Conservation (phyloP, 2,888 invertebrate species). For the Lagria hirta region DNA sequence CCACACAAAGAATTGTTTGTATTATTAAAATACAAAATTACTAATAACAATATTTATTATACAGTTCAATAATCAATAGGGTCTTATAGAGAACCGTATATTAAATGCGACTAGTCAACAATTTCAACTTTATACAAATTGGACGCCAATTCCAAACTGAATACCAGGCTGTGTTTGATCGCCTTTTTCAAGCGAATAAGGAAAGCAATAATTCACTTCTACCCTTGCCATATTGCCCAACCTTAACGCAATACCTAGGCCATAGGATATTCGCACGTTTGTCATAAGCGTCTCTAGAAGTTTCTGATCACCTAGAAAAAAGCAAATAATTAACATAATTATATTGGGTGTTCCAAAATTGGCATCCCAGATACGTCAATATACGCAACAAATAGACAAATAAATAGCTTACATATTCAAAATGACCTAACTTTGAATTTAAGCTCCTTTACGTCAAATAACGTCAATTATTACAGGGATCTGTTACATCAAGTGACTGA, state of each 20-base stretch:
- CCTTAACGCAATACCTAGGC: conserved; percentile 81
- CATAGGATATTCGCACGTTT: conserved; percentile 72
- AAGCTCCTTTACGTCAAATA: no score
- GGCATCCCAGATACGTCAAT: no score
- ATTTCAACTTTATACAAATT: conserved; percentile 63
- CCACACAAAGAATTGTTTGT: no score
- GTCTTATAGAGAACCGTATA: no score
- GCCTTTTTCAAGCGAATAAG: conserved; percentile 62
- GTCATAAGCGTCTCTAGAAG: conserved; percentile 33
- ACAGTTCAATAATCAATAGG: no score
- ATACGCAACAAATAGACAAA: no score
- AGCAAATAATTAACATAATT: no score
- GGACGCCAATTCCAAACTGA: conserved; percentile 82
- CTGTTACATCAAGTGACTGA: no score
- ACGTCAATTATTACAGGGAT: no score
- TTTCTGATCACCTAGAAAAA: conserved; percentile 15
- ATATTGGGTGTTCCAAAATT: neutral
- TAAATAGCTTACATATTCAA: no score
- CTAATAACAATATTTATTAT: conserved; percentile 42
- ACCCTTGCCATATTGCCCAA: conserved; percentile 84
- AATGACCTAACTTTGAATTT: no score
- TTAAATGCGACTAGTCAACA: conserved; percentile 11
- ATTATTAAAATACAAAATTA: no score
- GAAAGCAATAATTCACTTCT: conserved; percentile 93
- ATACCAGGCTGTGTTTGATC: conserved; percentile 71